phyloP scores from a whole-genome alignment of 2,797 vertebrate species.

The Mycteria americana region DNA sequence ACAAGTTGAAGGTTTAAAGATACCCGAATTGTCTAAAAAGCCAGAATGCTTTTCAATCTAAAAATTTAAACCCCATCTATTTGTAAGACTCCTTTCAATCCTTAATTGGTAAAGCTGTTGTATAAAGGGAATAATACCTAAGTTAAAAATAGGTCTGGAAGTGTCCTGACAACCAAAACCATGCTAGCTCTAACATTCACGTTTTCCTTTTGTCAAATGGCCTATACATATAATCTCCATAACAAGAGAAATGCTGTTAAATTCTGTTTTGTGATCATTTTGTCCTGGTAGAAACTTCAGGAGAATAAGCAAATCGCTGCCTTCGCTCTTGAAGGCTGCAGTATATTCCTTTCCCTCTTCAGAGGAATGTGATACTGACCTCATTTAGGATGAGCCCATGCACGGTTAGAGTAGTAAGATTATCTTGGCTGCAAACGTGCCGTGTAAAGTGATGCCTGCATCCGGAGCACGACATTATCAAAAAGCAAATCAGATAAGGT shows the following conservation, averaged over 20 bases:
- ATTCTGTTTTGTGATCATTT: not conserved
- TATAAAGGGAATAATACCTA: not conserved
- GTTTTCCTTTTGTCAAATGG: not conserved
- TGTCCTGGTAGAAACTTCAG: not conserved
- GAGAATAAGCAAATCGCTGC: not conserved
- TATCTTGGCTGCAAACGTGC: not conserved
- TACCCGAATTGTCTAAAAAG: not conserved
- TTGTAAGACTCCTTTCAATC: not conserved
- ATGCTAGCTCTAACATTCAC: not conserved
- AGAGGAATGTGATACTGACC: not conserved
- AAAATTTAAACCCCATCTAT: not conserved
- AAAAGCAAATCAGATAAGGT: not conserved
- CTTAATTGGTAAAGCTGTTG: constrained; percentile 22
- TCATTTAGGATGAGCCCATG: not conserved
- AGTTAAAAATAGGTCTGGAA: constrained; percentile 35
- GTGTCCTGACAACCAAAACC: not conserved
- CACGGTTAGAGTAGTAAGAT: not conserved
- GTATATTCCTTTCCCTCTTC: no score
- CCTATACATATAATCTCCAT: not conserved
- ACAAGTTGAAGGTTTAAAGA: not conserved
- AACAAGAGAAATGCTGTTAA: not conserved
- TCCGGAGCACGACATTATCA: not conserved
- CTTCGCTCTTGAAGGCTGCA: not conserved
- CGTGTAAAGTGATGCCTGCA: not conserved
- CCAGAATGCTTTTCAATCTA: not conserved